Conservation (phyloP, 2,113 vertebrate species). For the Carollia perspicillata region DNA sequence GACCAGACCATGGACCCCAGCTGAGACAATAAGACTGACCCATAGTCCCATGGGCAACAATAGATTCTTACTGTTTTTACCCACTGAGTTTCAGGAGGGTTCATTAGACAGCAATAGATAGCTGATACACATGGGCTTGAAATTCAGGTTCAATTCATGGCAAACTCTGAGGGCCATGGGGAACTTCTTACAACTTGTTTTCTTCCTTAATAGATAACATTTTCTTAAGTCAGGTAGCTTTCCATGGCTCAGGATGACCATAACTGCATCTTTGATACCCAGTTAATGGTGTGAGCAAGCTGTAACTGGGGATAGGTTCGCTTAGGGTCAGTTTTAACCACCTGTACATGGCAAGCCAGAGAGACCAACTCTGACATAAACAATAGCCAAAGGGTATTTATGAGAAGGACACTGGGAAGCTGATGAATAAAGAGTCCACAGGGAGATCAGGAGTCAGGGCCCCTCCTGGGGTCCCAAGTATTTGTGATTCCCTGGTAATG, state of each 20-base stretch:
- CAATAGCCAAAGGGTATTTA: neutral
- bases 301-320: neutral
- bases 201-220: neutral
- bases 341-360: neutral
- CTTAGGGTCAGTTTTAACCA: neutral
- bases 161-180: neutral
- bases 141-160: neutral
- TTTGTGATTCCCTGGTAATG: neutral
- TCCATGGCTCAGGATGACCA: neutral
- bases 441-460: neutral
- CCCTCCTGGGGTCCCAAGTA: neutral
- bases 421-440: neutral
- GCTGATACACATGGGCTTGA: neutral
- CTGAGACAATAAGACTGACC: neutral
- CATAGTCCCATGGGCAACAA: neutral
- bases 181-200: neutral
- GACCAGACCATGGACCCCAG: neutral
- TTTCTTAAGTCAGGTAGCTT: neutral
- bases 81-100: neutral
- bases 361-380: neutral
- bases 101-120: neutral
- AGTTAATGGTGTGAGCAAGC: neutral
- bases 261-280: neutral
- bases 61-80: neutral
- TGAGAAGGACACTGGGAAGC: neutral